Conservation (phyloP, 2,797 vertebrate genomes). For the Pseudomugil tenellus region DNA sequence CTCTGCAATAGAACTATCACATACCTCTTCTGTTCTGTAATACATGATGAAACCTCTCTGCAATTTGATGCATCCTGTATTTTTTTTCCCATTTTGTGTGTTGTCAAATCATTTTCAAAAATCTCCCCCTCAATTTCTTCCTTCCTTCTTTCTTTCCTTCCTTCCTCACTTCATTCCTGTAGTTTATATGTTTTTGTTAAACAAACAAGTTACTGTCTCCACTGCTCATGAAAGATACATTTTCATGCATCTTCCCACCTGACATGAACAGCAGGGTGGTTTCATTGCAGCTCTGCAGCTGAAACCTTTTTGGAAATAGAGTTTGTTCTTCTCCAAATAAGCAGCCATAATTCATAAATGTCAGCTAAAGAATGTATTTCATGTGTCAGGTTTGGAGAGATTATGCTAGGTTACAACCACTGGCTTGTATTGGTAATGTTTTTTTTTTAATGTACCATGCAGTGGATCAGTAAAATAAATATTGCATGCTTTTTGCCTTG, state of each 20-base stretch:
- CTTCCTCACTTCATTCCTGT: slow-evolving; percentile 13
- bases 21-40: slow-evolving; percentile 21
- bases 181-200: slow-evolving; percentile 33
- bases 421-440: slow-evolving; percentile 54
- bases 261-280: slow-evolving; percentile 51
- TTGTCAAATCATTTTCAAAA: slow-evolving; percentile 18
- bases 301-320: slow-evolving; percentile 71
- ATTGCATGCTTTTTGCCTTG: slow-evolving; percentile 71
- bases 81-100: slow-evolving; percentile 7
- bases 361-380: slow-evolving; percentile 71
- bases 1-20: slow-evolving; percentile 23
- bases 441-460: slow-evolving; percentile 54
- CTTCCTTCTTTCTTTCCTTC: not conserved
- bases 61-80: slow-evolving; percentile 23
- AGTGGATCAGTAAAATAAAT: slow-evolving; percentile 69
- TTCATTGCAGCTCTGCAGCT: slow-evolving; percentile 58
- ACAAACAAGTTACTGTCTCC: slow-evolving; percentile 34
- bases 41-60: slow-evolving; percentile 42
- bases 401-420: slow-evolving; percentile 72
- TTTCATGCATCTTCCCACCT: slow-evolving; percentile 30
- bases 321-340: slow-evolving; percentile 64
- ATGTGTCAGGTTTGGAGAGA: slow-evolving; percentile 74
- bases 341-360: slow-evolving; percentile 76
- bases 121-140: not conserved
- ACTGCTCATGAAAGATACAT: slow-evolving; percentile 52